Conservation (phyloP, 2,888 invertebrate genomes). For the Diaperis boleti region DNA sequence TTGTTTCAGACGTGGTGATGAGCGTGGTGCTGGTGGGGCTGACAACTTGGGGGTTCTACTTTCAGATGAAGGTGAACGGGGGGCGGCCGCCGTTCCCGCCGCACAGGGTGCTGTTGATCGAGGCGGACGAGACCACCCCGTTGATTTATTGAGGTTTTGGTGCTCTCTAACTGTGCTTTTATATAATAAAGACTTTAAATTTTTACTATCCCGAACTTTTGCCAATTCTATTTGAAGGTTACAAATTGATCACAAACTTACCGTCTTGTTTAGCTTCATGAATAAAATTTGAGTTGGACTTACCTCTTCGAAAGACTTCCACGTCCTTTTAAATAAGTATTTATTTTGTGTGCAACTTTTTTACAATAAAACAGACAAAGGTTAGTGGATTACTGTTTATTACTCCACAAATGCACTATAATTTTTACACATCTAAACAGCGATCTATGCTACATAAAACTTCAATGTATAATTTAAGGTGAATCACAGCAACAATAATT, state of each 20-base stretch:
- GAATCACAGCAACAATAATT: constrained; percentile 68
- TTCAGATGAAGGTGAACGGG: constrained; percentile 71
- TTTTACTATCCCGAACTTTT: too few species aligned
- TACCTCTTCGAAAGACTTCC: too few species aligned
- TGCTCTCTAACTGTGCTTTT: too few species aligned
- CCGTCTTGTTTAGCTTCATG: too few species aligned
- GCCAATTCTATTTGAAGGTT: too few species aligned
- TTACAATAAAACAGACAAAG: too few species aligned
- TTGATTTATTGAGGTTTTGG: too few species aligned
- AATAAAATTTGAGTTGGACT: too few species aligned
- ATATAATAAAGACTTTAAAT: too few species aligned
- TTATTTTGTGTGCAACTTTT: too few species aligned
- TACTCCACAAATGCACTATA: constrained; percentile 63
- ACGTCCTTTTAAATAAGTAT: too few species aligned
- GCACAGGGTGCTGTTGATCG: constrained; percentile 46
- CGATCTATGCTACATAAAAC: constrained; percentile 61
- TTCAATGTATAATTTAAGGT: constrained; percentile 59
- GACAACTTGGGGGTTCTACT: constrained; percentile 68
- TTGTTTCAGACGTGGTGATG: constrained; percentile 72
- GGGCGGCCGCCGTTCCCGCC: constrained; percentile 76
- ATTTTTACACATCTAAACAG: constrained; percentile 65
- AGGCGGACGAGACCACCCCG: constrained; percentile 17
- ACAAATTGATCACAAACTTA: too few species aligned
- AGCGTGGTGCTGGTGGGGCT: constrained; percentile 70
- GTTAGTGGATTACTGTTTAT: constrained; percentile 51